Base-by-base conservation (phyloP, 2,113 vertebrate species). In the Phyllostomus discolor region DNA sequence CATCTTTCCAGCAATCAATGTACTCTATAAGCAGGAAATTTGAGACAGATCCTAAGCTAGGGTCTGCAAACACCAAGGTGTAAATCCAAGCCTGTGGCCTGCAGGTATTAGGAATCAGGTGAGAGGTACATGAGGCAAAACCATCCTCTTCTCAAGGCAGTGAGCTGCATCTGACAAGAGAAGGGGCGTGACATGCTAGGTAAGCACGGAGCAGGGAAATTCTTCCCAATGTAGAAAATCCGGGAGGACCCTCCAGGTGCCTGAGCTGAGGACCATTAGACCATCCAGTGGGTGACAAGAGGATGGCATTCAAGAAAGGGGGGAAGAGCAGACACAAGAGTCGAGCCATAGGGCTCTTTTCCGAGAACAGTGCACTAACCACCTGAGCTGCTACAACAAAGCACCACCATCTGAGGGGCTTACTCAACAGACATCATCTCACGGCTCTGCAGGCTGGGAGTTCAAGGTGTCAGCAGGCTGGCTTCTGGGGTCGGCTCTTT, bases 241-340 rank as follows among this genome's bases (percentile, higher is more conserved):
- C 62, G 48, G 54, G 59, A 15, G 35, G 3, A 17, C 0, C 41
- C 54, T 0, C 31, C 9, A 70, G 10, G 4, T 19, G 3, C 1
- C 33, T 38, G 52, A 88, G 8, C 35, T 17, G 85, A 76, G 50
- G 28, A 24, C 14, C 33, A 33, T 48, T 62, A n/a, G 73, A 7
- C n/a, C 43, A 19, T 5, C 5, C 20, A 11, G 9, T 5, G 7
- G 5, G 35, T 7, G 31, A 35, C 6, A 20, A 19, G 50, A 41
- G 12, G 10, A 79, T 79, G 28, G 0, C 7, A 4, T 38, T 78
- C 4, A 7, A 46, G 67, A 22, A 20, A 59, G 59, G 43, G 8
- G 8, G 26, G 12, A 20, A 31, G 1, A 33, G 4, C 1, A 54
- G 31, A 26, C 3, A 9, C 0, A 3, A 10, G 24, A 17, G 9